Evolutionary conservation across 2,113 vertebrate genomes (phyloP), one percentile per base, ranked within the genome.

Genomic region (Poeciliopsis turrubarensis): DNA sequence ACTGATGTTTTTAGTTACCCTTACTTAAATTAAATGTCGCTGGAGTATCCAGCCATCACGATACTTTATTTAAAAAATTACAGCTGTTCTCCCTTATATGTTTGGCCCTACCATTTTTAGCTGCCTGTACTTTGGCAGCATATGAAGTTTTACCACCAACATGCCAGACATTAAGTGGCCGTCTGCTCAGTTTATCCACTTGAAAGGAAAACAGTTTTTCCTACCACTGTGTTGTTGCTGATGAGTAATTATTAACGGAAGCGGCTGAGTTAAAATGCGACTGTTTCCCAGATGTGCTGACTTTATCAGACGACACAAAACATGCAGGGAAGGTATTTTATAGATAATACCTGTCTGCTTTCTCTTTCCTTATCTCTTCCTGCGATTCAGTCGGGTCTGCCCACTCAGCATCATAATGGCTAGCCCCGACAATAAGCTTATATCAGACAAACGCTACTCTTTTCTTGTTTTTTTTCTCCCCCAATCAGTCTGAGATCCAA

Each of bases 401-500:
- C 71, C 41, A 57, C 51, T n/a, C 22, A 29, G 69, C 47, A 72
- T 76, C 30, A 19, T 1, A 14, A 31, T 29, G 41, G 62, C 77
- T 37, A 32, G 65, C 60, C 41, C 62, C 0, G 37, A 64, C 44
- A 31, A 34, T 26, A 37, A 54, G 30, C 47, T 34, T 29, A 19
- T 39, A 65, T 79, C 73, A 63, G 67, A 57, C 26, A 27, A 75
- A 57, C 68, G 2, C 12, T 14, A 41, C 12, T 15, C 13, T 15
- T 41, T 41, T 5, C 0, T 32, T 31, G 30, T 37, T 41, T 14
- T 47, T 47, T 47, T 47, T 17, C 31, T 60, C 34, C 60, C 41
- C 51, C 47, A 75, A 83, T 83, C 77, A 6, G 63, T 34, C 34
- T 2, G 1, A 78, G 78, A 88, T 89, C 83, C 86, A 76, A 86